Evolutionary conservation across 2,888 invertebrate genomes (phyloP), one percentile per base, ranked within the genome.

Genomic region (Bimastos eiseni): DNA sequence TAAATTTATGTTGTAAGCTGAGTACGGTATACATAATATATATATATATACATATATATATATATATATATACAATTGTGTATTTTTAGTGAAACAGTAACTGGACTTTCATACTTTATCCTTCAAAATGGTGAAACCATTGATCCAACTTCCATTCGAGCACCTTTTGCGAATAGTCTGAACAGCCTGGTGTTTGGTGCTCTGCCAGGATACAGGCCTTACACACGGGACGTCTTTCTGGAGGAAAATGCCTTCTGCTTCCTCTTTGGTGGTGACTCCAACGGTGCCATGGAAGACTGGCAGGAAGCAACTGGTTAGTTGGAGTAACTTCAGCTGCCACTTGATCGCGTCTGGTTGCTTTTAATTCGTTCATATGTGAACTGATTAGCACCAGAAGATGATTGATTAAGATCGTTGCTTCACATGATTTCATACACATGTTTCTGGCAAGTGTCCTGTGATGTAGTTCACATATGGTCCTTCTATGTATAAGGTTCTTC

Each of bases 131-230:
- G 37, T 86, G 86, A 36, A 36, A 33, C 17, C n/a, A 19, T 86
- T 86, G 86, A 86, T 86, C 86, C 86, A 86, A 86, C 86, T 36
- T 86, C 86, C 86, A 37, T 86, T 34, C 86, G 21, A 36, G 37
- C 86, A 36, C 34, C 34, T 24, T 36, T 36, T 24, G 8, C 86
- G 36, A 37, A 86, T 17, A 37, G 34, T 86, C 24, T 86, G 86
- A 37, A 86, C 86, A 34, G 36, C 36, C 19, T 24, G 36, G 86
- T 86, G 36, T 86, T 86, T 86, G 37, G 21, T 15, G 86, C 86
- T 36, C 36, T 86, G 86, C 86, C 86, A 86, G 37, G 86, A 37
- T 86, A 86, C 36, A 86, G 37, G 36, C 24, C 19, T 36, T 86
- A 86, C 86, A 36, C 86, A 86, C 4, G 86, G 37, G 36, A 34